Base-by-base conservation (phyloP, 2,888 invertebrate species). In the Clusia tigrina region DNA sequence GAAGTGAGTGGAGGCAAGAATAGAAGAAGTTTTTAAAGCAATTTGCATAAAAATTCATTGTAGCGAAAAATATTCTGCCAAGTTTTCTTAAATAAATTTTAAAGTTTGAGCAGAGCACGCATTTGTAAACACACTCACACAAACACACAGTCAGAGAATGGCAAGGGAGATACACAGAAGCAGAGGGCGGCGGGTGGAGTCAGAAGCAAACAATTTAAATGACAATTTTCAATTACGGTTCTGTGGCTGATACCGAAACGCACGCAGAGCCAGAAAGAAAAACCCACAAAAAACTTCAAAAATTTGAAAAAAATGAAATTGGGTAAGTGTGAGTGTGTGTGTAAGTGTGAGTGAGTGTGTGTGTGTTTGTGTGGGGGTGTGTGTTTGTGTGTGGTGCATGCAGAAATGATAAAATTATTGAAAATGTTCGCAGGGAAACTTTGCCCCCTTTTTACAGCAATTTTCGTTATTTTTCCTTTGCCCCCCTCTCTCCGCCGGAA, bases 1-100 rank as follows among this genome's bases (percentile, higher is more conserved):
- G 54, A 54, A 54, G 17, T 18, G 15, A 17, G 26, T 2, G 26
- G 55, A 60, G 65, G 62, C 60, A 60, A 68, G 64, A 5, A n/a
- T 20, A 9, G 52, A 24, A 52, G 52, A 52, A 52, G 20, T 42
- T 42, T n/a, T 42, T 42, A 42, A 42, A 15, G 74, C 77, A 76
- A 79, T 79, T 79, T 79, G 79, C 78, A 79, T 79, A 79, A 79
- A 79, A 79, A 79, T 78, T 78, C 77, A 78, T 79, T 78, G 77
- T 74, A 69, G 71, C 70, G 67, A 63, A 74, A 69, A 73, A 73
- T 42, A 42, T 42, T 42, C n/a, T 17, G 10, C 6, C 42, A 42
- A 32, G 32, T 32, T 32, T 42, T 42, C n/a, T 15, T 42, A 42
- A 42, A 42, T 42, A 42, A 42, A 42, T 42, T 42, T 42, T n/a